Evolutionary conservation across 1,140 invertebrate species (phyloP), one percentile per base, ranked within the genome.

Genomic region (Drosophila orosa): DNA sequence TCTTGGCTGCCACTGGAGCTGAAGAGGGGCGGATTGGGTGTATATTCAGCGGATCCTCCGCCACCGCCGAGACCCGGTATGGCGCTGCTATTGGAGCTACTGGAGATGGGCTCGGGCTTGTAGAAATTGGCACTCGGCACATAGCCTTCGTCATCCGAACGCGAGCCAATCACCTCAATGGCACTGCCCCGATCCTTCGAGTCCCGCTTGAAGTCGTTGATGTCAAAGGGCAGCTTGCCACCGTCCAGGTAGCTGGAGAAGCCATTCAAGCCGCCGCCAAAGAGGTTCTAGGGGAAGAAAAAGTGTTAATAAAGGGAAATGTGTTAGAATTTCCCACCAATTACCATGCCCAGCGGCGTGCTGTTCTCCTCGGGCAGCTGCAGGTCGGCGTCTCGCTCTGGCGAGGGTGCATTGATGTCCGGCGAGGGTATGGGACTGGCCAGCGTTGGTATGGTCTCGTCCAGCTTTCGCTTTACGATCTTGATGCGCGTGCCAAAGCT

Each of bases 401-500:
- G 96, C 2, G 97, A 98, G 0, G 97, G 97, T 4, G 96, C 96
- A 93, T 97, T 95, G 3, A 95, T 92, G 81, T 95, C 95, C 3
- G 96, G 96, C 3, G 96, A 96, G 27, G 96, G 96, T 78, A 96
- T 94, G 3, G 95, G 95, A 59, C 94, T 95, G 3, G 94, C 93
- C 52, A 97, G 90, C 3, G 92, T 94, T 15, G 93, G 93, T 68
- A 94, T 94, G 27, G 97, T 91, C 74, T 98, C 97, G 76, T 96
- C 96, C 39, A 98, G 90, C 90, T 97, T 97, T 42, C 96, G 95
- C 90, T 98, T 96, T 22, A 98, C 93, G 57, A 95, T 95, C 90
- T 97, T 96, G 0, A 98, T 96, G 77, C 97, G 93, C 39, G 94
- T 95, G 3, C 96, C 96, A 94, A 98, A 98, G 89, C 97, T 98